These are phyloP conservation scores for Chrysemys picta DNA, from an alignment of 2,113 vertebrate genomes.

Conservation along the genomic window DNA sequence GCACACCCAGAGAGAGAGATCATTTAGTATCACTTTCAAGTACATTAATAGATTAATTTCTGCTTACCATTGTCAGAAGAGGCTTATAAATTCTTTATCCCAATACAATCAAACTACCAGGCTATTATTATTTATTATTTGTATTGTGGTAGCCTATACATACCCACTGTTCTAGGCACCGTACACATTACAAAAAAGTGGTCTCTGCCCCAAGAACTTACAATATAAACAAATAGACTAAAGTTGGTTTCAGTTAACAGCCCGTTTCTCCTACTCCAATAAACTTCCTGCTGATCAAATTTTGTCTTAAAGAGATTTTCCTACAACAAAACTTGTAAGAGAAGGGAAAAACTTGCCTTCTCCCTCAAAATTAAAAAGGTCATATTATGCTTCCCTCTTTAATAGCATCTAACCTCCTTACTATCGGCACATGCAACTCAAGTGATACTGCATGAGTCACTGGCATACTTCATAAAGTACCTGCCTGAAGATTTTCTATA, in stretches of 20 bases:
- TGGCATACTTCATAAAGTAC: not conserved
- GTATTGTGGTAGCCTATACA: not conserved
- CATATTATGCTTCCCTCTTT: not conserved
- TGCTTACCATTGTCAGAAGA: rapidly evolving
- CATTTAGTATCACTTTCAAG: not conserved
- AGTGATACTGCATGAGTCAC: not conserved
- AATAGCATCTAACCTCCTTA: not conserved
- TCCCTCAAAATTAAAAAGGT: not conserved
- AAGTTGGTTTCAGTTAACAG: rapidly evolving
- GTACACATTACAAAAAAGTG: not conserved
- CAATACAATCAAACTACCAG: not conserved
- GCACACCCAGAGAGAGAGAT: not conserved
- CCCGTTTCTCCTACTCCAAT: not conserved
- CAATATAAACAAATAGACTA: not conserved
- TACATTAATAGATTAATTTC: not conserved
- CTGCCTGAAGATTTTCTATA: not conserved
- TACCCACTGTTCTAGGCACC: rapidly evolving
- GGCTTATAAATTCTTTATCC: not conserved
- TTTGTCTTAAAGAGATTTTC: not conserved
- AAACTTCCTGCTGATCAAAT: not conserved
- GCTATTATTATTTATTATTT: not conserved
- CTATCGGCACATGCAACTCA: not conserved
- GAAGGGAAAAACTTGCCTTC: not conserved
- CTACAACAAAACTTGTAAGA: not conserved
- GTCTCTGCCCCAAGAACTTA: not conserved